Evolutionary conservation across 2,113 vertebrate species (phyloP).

Genomic region (Corythaixoides concolor): DNA sequence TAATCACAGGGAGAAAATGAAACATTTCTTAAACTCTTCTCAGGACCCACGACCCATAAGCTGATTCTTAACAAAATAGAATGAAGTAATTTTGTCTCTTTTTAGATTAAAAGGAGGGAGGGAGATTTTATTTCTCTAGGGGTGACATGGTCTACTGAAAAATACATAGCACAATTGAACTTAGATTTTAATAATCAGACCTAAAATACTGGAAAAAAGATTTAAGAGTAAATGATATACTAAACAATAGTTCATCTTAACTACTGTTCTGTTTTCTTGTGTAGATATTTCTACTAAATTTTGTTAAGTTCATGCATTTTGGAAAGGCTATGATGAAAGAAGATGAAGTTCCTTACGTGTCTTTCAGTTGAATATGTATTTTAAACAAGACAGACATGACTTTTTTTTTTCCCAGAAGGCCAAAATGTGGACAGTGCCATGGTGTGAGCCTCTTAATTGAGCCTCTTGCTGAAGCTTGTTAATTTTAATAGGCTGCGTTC

Average conservation of each 20-base stretch:
- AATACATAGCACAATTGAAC: background rate
- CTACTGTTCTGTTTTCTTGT: background rate
- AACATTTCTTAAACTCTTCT: background rate
- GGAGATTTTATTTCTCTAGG: background rate
- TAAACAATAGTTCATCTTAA: background rate
- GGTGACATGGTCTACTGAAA: background rate
- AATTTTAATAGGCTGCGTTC: background rate
- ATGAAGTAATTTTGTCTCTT: background rate
- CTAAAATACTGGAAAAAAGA: background rate
- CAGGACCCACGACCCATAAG: background rate
- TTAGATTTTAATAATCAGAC: background rate
- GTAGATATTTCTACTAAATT: background rate
- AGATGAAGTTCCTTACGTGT: background rate
- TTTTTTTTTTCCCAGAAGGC: background rate
- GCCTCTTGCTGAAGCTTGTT: background rate
- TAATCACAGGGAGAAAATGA: background rate
- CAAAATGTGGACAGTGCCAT: background rate
- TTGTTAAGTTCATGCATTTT: background rate
- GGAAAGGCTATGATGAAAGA: background rate
- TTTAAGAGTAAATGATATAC: background rate
- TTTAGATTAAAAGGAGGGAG: background rate
- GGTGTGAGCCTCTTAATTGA: too few relatives aligned
- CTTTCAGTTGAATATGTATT: background rate
- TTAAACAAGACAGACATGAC: background rate
- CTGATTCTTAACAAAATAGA: background rate